Base-by-base conservation (phyloP, 2,888 invertebrate genomes). In the Lasioglossum vierecki region DNA sequence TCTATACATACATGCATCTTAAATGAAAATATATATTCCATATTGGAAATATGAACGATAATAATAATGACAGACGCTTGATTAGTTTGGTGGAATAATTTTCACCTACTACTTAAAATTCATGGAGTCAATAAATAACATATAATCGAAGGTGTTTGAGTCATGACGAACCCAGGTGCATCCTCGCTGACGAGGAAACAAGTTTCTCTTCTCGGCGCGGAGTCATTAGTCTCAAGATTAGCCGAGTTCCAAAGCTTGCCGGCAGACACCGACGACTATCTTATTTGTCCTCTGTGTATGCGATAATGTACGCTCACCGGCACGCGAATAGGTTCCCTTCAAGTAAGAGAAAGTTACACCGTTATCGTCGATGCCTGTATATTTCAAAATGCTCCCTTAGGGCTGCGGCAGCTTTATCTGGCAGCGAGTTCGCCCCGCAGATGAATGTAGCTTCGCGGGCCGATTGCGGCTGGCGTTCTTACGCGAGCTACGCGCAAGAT, bases 301-400 rank as follows among this genome's bases (percentile, higher is more conserved):
- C 22, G 41, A 41, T 70, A 70, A n/a, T 41, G 60, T 81, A 68
- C 63, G 53, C 30, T 75, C 46, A 78, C 75, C 39, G 71, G 44
- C 76, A 49, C 82, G 63, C 53, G 41, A 66, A 75, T 57, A 44
- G 81, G 74, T 83, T 75, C 84, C 84, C 18, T 46, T 41, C 81
- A 70, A 83, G 84, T 70, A 80, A 81, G 79, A 81, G 86, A 85
- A 89, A 89, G 81, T 90, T 83, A 70, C 66, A 74, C 79, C 83
- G 90, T 90, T 90, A 90, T 84, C 86, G 80, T 86, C 90, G 76
- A 86, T 88, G 86, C 79, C 76, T 44, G 84, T 88, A 88, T 84
- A 87, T 82, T 86, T 85, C 26, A 71, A 79, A 76, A 78, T 76
- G 70, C 75, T 82, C 87, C 85, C 84, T 86, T 63, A 82, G 82